phyloP scores from a whole-genome alignment of 2,797 vertebrate genomes.

The Myiothlypis chrysogaster region DNA sequence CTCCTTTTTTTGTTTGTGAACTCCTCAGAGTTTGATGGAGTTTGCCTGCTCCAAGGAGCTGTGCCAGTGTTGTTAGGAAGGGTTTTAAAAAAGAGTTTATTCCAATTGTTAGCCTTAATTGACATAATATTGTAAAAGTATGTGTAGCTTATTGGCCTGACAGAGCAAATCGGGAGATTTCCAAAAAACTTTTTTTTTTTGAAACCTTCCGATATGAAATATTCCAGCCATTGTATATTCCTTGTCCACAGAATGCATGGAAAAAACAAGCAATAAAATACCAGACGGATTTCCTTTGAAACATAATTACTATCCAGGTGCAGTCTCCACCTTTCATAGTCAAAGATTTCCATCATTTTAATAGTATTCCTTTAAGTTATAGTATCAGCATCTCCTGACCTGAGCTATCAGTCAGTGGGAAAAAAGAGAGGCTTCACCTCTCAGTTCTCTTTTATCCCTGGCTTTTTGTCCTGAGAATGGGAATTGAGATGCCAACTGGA shows the following conservation, averaged over 20 bases:
- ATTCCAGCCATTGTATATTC: neutral
- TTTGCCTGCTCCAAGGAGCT: neutral
- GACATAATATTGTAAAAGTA: neutral
- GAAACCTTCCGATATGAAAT: neutral
- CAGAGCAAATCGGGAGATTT: neutral
- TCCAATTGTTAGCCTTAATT: neutral
- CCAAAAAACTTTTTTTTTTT: neutral
- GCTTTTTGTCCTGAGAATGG: neutral
- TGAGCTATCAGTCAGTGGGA: neutral
- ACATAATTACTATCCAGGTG: neutral
- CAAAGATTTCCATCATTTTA: conserved; percentile 15
- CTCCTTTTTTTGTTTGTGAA: neutral
- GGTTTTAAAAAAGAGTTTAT: neutral
- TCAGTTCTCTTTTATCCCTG: neutral
- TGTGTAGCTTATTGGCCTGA: neutral
- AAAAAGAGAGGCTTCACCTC: neutral
- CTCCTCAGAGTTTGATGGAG: neutral
- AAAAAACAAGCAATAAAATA: conserved; percentile 8
- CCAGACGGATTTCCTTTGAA: conserved; percentile 31
- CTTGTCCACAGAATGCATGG: neutral
- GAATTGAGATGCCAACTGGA: neutral
- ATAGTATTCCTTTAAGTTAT: neutral
- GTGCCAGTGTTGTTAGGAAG: neutral
- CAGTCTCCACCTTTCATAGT: neutral
- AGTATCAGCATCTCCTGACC: neutral